Conservation (phyloP, 2,797 vertebrate genomes). For the Graptemys geographica region DNA sequence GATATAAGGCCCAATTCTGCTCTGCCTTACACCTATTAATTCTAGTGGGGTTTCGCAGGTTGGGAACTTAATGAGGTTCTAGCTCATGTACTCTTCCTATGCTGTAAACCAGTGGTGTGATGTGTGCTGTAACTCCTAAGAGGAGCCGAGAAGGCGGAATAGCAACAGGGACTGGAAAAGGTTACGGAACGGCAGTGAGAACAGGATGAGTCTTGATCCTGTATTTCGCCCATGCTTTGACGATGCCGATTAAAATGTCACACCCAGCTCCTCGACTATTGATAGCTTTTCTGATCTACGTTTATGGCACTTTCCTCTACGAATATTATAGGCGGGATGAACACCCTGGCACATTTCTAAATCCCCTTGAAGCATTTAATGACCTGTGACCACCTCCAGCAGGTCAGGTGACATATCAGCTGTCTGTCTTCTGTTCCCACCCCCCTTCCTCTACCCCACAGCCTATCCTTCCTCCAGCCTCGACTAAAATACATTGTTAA, state of each 20-base stretch:
- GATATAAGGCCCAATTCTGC: background rate
- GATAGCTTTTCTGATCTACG: accelerated
- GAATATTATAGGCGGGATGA: background rate
- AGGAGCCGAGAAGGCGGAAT: background rate
- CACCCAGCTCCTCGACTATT: background rate
- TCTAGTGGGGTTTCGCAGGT: background rate
- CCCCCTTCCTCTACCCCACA: accelerated
- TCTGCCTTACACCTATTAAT: background rate
- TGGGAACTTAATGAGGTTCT: background rate
- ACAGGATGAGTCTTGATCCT: background rate
- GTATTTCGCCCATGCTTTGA: background rate
- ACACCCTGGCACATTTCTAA: background rate
- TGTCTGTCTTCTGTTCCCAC: background rate
- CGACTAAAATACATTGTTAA: background rate
- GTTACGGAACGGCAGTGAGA: background rate
- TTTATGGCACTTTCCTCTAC: background rate
- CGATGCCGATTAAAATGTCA: background rate
- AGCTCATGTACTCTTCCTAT: background rate
- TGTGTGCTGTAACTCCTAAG: accelerated
- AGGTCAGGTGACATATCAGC: background rate
- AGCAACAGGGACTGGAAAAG: background rate
- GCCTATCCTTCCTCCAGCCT: background rate
- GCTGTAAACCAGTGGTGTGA: background rate
- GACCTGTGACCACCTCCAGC: background rate
- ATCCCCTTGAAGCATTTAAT: background rate